A percentile compares a stretch with the other conserved stretches of the same genome.
Evolutionary conservation across 2,888 invertebrate species (phyloP).

Genomic region (Copidosoma aretas): DNA sequence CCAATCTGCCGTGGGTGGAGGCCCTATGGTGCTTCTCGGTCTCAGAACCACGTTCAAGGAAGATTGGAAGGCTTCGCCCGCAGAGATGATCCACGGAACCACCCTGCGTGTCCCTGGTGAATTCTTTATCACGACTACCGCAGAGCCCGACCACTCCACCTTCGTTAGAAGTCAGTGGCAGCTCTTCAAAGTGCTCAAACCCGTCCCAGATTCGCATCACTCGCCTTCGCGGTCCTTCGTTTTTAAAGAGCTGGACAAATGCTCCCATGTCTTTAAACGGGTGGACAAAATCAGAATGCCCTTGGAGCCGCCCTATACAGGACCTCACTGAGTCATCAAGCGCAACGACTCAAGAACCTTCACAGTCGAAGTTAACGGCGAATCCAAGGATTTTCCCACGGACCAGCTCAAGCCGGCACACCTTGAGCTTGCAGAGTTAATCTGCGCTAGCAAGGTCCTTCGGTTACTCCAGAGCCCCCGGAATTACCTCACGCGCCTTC

Average conservation of each 20-base stretch:
- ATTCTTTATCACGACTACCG: slow-evolving; percentile 18
- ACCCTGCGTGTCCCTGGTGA: slow-evolving; percentile 26
- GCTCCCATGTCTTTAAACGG: slow-evolving; percentile 19
- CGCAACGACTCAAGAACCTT: neutral
- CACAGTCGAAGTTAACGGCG: neutral
- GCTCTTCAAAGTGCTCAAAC: slow-evolving; percentile 12
- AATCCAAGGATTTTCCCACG: neutral
- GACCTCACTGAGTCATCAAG: neutral
- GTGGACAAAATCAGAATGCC: slow-evolving; percentile 17
- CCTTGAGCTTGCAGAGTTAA: neutral
- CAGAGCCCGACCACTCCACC: neutral
- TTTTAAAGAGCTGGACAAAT: slow-evolving; percentile 4
- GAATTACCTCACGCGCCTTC: too few species aligned
- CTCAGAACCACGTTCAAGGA: slow-evolving; percentile 47
- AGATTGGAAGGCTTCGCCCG: slow-evolving; percentile 47
- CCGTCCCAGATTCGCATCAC: slow-evolving; percentile 24
- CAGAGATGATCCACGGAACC: slow-evolving; percentile 47
- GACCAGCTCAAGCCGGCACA: slow-evolving; percentile 7
- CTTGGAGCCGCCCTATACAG: slow-evolving; percentile 16
- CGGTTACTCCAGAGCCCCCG: neutral
- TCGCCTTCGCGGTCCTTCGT: slow-evolving; percentile 10
- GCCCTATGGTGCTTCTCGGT: slow-evolving; percentile 45
- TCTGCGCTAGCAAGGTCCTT: too few species aligned
- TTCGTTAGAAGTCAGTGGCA: slow-evolving; percentile 22
- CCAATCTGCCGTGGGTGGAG: neutral